Evolutionary conservation across 2,113 vertebrate species (phyloP).

Genomic region (Oplegnathus fasciatus): DNA sequence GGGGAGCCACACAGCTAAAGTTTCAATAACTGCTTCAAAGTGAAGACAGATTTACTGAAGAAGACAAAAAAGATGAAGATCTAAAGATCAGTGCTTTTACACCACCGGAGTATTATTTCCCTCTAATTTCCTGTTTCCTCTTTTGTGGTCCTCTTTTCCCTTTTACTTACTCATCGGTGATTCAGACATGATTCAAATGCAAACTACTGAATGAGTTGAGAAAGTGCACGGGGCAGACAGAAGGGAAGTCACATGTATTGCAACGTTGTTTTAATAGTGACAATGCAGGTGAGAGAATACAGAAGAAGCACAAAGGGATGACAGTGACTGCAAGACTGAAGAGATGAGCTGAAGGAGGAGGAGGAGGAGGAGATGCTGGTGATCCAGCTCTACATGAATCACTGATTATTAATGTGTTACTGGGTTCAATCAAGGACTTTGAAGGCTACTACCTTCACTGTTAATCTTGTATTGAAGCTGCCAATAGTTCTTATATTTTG

Average conservation of each 20-base stretch:
- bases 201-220: not conserved
- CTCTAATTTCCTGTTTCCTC: not conserved
- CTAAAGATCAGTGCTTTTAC: not conserved
- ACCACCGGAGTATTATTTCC: not conserved
- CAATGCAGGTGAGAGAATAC: constrained; percentile 33
- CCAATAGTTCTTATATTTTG: not conserved
- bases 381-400: constrained; percentile 5
- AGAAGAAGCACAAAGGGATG: constrained; percentile 24
- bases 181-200: constrained; percentile 24
- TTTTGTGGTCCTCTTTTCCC: not conserved
- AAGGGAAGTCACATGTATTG: not conserved
- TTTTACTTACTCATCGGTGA: not conserved
- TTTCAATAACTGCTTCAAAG: constrained; percentile 45
- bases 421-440: not conserved
- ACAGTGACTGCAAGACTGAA: constrained; percentile 16
- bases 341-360: constrained; percentile 8
- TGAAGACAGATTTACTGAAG: not conserved
- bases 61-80: constrained; percentile 8
- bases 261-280: constrained; percentile 29
- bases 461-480: not conserved
- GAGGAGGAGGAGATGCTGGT: not conserved
- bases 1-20: constrained; percentile 38
- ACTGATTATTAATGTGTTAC: constrained; percentile 2
- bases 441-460: not conserved
- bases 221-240: not conserved